Base-by-base conservation (phyloP, 2,113 vertebrate species). In the Acinonyx jubatus region DNA sequence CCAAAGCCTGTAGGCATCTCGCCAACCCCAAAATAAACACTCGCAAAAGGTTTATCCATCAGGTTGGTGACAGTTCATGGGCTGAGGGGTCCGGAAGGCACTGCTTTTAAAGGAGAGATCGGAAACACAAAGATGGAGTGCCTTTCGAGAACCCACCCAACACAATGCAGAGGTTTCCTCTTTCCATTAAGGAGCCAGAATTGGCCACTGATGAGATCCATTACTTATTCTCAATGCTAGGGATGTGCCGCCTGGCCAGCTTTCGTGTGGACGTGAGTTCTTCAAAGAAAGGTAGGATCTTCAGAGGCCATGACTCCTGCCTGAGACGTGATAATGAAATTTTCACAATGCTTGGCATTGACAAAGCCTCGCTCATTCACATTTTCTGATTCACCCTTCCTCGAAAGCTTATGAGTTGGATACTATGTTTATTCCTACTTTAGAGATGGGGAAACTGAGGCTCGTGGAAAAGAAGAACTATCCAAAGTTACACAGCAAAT, bases 11-110 rank as follows among this genome's bases (percentile, higher is more conserved):
- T 71, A 96, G 98, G 98, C 96, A 71, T 94, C 98, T 96, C 95
- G 98, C 98, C 98, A 98, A 95, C 97, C 97, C 94, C 97, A 97
- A 98, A 98, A 96, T 88, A 96, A 98, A 96, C 81, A 92, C 87
- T 97, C 97, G 97, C 89, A 83, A 91, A 98, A 96, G 94, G 97
- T 98, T 98, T 98, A 98, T 97, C 98, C 98, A 98, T 97, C 98
- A 98, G 97, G 97, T 95, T 92, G 57, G 31, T 0, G 63, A 91
- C 66, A 93, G 95, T 68, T 91, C 85, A 61, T 1, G 23, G 89
- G 68, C 97, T 0, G 1, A 41, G 68, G 78, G 66, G 68, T 91
- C 69, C 15, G 0, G 96, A 94, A 95, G 86, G 89, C 91, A 48
- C 38, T 52, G 85, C 89, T 96, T 96, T 96, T 79, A 93, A 91